Base-by-base conservation (phyloP, 2,797 vertebrate genomes). In the Cheirogaleus major region DNA sequence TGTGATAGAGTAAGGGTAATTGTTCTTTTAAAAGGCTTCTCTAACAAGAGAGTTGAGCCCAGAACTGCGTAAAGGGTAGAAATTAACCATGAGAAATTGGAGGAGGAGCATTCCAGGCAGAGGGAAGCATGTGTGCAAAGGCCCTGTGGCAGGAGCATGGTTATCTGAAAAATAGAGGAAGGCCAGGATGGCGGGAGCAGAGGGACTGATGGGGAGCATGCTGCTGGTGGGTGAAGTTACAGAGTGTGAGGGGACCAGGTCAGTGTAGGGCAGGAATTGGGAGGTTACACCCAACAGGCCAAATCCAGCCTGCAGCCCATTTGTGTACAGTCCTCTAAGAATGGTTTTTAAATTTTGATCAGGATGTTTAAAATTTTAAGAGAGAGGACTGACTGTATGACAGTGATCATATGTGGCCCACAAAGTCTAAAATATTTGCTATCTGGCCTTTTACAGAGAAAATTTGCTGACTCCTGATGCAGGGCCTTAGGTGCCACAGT, bases 301-400 rank as follows among this genome's bases (percentile, higher is more conserved):
- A 67, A 43, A 22, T 43, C 23, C 18, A 75, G 52, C n/a, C 55
- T 25, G 0, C 43, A 18, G 25, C 38, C n/a, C 83, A 0, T 94
- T 81, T 43, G n/a, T 25, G 6, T 45, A 9, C 2, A 80, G 11
- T 22, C 23, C 17, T 70, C 41, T 76, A 81, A 92, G 45, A 86
- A 93, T 72, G 32, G 18, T 27, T 83, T 93, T 57, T 75, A 41
- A 17, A 32, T 59, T 18, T 85, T 79, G 25, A 52, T 32, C 82
- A 67, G 43, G 4, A 45, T 73, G 27, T 59, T 91, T 69, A 15
- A 72, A 85, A 25, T 79, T 38, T 57, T 32, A 78, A 14, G 32
- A 11, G n/a, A 11, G 27, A 55, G 35, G 32, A 87, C 43, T 61
- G 32, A 87, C 43, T 72, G 0, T 43, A 55, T 65, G 27, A 52